Evolutionary conservation across 2,797 vertebrate genomes (phyloP), one percentile per base, ranked within the genome.

Genomic region (Adelosebastes latens): DNA sequence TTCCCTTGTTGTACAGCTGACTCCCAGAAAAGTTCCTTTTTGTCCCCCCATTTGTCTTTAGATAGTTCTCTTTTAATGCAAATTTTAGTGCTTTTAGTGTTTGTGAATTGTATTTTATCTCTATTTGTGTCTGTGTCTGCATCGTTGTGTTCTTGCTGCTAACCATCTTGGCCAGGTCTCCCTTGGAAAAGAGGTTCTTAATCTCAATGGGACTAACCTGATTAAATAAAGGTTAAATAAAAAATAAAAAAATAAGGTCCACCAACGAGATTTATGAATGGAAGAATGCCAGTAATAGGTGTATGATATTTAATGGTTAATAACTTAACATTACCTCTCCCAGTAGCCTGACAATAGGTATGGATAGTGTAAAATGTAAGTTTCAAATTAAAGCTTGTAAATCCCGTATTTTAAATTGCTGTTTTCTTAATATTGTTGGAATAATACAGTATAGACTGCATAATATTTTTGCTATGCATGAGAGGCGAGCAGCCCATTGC

Each of bases 401-500:
- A 42, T 42, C 39, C 13, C 0, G 13, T 42, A 42, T 42, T 42
- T 42, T 42, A 11, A 60, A 11, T 31, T 39, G 39, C 5, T 31
- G 29, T 42, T 42, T 42, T 42, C 39, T 42, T 42, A 31, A 65
- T 76, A 12, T 46, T 70, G 25, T 3, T 62, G 56, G n/a, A 64
- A 22, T 8, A 16, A 24, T 27, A 31, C 24, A 20, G 9, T 2
- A 49, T 11, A 46, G 2, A 39, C 16, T 58, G 11, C 27, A 31
- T 63, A 1, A 24, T 67, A 22, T 25, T 27, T 29, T 63, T 9
- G 9, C 7, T 7, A 2, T 59, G 32, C 24, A 72, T 10, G 25
- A 18, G 70, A 74, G 67, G 77, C 78, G 18, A 9, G 53, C 69
- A 46, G 70, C 8, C 13, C 36, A 73, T 71, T 86, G 69, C 76